Conservation (phyloP, 2,888 invertebrate species). For the Zygaena filipendulae region DNA sequence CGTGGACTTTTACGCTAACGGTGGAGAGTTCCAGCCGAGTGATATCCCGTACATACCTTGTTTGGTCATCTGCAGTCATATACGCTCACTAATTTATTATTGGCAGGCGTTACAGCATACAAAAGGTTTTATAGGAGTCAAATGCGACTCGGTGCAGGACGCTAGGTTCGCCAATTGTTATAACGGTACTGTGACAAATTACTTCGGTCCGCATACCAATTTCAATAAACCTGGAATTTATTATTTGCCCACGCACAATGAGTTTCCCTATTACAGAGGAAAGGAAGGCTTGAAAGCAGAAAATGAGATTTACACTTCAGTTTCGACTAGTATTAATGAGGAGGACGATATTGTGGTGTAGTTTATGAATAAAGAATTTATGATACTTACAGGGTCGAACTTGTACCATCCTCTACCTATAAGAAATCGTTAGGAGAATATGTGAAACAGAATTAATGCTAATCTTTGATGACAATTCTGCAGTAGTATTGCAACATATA, state of each 20-base stretch:
- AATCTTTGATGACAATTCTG: too few relatives aligned
- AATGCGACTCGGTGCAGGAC: conserved; percentile 44
- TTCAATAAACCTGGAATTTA: conserved; percentile 42
- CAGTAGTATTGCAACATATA: too few relatives aligned
- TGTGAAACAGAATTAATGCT: too few relatives aligned
- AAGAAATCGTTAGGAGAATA: too few relatives aligned
- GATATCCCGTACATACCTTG: conserved; percentile 48
- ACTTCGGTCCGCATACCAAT: conserved; percentile 37
- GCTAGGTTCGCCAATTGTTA: conserved; percentile 46
- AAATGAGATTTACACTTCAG: conserved; percentile 42
- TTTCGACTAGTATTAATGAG: conserved; percentile 31
- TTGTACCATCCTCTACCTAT: too few relatives aligned
- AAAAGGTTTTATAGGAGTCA: conserved; percentile 41
- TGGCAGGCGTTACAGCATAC: conserved; percentile 55
- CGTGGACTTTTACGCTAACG: conserved; percentile 50
- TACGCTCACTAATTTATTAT: conserved; percentile 40
- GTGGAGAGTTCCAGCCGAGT: conserved; percentile 50
- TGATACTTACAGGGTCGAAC: too few relatives aligned
- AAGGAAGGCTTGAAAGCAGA: conserved; percentile 41
- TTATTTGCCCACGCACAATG: conserved; percentile 43
- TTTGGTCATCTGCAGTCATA: conserved; percentile 43
- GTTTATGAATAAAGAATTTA: background rate
- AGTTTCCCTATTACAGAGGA: conserved; percentile 46
- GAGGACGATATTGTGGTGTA: conserved; percentile 32
- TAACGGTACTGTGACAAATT: conserved; percentile 36